A percentile compares a stretch with the other conserved stretches of the same genome.
Conservation (phyloP, 2,888 invertebrate species). For the Sarcophaga rosellei region DNA sequence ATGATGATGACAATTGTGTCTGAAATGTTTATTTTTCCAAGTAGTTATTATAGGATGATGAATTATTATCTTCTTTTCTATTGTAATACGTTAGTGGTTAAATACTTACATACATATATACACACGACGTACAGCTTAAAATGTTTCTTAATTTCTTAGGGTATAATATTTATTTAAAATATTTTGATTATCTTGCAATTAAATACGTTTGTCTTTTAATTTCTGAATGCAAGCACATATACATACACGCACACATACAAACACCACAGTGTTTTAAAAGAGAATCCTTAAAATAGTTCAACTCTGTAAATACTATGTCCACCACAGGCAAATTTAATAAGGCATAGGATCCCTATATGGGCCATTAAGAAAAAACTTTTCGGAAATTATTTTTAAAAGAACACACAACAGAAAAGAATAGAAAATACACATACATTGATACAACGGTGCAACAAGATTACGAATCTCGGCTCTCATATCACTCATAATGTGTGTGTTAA, state of each 20-base stretch:
- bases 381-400: no score
- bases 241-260: not conserved
- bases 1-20: conserved; percentile 60
- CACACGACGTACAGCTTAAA: not conserved
- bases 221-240: conserved; percentile 47
- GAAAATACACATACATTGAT: no score
- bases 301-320: no score
- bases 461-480: no score
- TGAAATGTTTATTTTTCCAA: conserved; percentile 59
- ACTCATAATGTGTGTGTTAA: no score
- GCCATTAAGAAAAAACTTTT: no score
- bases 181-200: conserved; percentile 69
- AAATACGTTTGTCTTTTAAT: conserved; percentile 67
- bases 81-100: conserved; percentile 18
- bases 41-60: not conserved
- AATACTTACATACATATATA: not conserved
- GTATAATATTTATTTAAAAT: conserved; percentile 68
- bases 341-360: not conserved
- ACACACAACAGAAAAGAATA: no score
- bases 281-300: not conserved
- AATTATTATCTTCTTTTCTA: not conserved
- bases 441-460: no score
- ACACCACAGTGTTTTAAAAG: not conserved
- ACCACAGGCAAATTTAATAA: not conserved
- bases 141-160: conserved; percentile 56